Base-by-base conservation (phyloP, 35 echinoderm and acorn worm species). In the Eucidaris tribuloides region DNA sequence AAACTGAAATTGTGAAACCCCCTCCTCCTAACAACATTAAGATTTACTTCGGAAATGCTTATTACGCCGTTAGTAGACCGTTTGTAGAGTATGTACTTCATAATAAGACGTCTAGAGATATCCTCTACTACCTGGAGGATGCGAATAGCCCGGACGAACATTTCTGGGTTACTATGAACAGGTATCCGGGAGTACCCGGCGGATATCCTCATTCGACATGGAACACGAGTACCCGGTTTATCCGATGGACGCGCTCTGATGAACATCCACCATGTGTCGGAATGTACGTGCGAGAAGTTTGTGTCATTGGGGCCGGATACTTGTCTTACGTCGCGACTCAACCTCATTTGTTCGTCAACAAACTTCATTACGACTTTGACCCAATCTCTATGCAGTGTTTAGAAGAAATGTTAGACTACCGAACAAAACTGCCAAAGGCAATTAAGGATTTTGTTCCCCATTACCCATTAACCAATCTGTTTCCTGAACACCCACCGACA, bases 291-390 rank as follows among this genome's bases (percentile, higher is more conserved):
- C 33, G 87, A 71, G 23, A 42, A 15, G 81, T 94, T 33, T 94
- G 91, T 40, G 60, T 94, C 23, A 90, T 94, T 32, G 66, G 72
- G 15, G 19, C 44, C 19, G 61, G 68, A 18, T 89, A 89, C 42
- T 63, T 94, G 7, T 56, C 82, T 3, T 81, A 85, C 46, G 71
- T 94, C 22, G 5, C 29, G 2, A 44, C 18, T 25, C 22, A 19
- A 27, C 91, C 91, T 7, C 68, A 89, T 65, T 43, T 89, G 1
- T 94, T 85, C 72, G 91, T 71, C 3, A 89, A 90, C 52, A 94
- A 94, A 74, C 58, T 94, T 40, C 58, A 94, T 50, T 89, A 89
- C 72, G 50, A 60, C 56, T 90, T 74, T 74, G 92, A 94, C 48
- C 74, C 92, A 3, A 54, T 94, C 22, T 44, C 82, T 13, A 76